Percentiles rank a stretch among this genome's conserved stretches.
phyloP scores from a whole-genome alignment of 2,888 invertebrate genomes.

The Sarcophaga variegata region DNA sequence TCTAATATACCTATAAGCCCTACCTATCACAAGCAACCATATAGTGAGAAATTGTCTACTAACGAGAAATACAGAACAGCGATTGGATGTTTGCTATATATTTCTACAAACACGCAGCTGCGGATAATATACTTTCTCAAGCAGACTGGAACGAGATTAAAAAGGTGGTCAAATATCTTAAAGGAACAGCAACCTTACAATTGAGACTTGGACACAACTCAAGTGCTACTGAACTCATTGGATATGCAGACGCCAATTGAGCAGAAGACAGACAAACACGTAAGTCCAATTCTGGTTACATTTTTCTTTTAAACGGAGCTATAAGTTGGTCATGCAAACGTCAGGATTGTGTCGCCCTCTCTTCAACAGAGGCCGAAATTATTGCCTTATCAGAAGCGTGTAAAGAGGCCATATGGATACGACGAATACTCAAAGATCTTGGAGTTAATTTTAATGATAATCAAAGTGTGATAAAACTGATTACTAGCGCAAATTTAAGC shows the following conservation, averaged over 20 bases:
- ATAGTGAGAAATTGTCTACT: constrained; percentile 15
- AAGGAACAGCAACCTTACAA: constrained; percentile 24
- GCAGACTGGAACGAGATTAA: constrained; percentile 41
- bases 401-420: too few relatives aligned
- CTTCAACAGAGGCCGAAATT: constrained; percentile 70
- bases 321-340: constrained; percentile 74
- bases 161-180: constrained; percentile 26
- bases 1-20: constrained; percentile 39
- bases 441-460: too few relatives aligned
- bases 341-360: constrained; percentile 73
- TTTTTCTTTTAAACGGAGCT: constrained; percentile 68
- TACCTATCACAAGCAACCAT: constrained; percentile 44
- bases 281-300: constrained; percentile 75
- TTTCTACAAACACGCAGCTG: not conserved
- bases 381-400: constrained; percentile 51
- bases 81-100: constrained; percentile 49
- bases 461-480: too few relatives aligned
- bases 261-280: constrained; percentile 72
- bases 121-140: constrained; percentile 37
- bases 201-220: constrained; percentile 1
- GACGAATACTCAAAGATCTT: too few relatives aligned
- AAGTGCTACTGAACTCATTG: constrained; percentile 18
- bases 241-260: constrained; percentile 76
- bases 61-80: constrained; percentile 52
- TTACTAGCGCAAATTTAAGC: too few relatives aligned